Evolutionary conservation across 1,140 invertebrate genomes (phyloP).

Genomic region (Heliconius hermathena): DNA sequence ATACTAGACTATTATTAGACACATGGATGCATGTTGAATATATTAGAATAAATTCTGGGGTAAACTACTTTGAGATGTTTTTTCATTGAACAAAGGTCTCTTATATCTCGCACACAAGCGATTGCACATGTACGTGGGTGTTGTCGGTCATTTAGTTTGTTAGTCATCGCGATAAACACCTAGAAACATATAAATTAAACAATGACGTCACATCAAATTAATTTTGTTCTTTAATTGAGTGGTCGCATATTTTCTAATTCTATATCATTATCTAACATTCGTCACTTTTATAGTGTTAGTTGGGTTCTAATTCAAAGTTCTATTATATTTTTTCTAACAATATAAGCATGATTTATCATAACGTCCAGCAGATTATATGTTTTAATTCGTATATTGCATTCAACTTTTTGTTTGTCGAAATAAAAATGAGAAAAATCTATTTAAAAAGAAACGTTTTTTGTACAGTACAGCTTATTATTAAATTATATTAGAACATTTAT

Average conservation of each 20-base stretch:
- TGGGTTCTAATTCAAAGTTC: no score
- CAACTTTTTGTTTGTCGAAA: no score
- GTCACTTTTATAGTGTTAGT: not conserved
- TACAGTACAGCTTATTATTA: no score
- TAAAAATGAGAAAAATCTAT: no score
- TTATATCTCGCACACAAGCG: constrained; percentile 60
- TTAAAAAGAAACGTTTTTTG: no score
- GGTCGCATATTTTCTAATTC: not conserved
- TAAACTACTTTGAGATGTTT: constrained; percentile 26
- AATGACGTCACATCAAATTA: constrained; percentile 54
- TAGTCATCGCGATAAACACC: constrained; percentile 73
- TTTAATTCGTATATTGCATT: no score
- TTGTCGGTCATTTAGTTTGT: constrained; percentile 60
- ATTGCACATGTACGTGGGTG: constrained; percentile 62
- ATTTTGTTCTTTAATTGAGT: constrained; percentile 26
- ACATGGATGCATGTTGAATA: not conserved
- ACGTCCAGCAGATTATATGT: not conserved
- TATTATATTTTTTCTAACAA: not conserved
- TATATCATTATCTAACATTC: not conserved
- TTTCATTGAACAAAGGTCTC: constrained; percentile 44
- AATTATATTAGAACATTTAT: no score
- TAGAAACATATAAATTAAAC: constrained; percentile 68
- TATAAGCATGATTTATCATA: not conserved
- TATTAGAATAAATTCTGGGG: constrained; percentile 26
- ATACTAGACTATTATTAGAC: not conserved